Conservation (phyloP, 2,113 vertebrate genomes). For the Pluvianellus socialis region DNA sequence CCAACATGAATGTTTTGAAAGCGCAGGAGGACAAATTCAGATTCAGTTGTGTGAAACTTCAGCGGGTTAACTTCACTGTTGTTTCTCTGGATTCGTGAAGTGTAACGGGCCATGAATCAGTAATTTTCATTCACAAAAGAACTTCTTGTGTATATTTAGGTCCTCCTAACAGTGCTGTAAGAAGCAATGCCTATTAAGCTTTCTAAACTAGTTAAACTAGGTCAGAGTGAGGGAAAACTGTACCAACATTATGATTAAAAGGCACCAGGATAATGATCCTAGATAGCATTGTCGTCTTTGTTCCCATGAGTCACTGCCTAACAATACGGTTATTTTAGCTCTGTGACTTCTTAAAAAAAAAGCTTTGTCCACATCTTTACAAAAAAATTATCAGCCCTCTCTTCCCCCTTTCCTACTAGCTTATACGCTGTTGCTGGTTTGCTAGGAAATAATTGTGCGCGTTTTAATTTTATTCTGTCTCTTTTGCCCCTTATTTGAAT, state of each 20-base stretch:
- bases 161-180: constrained; percentile 32
- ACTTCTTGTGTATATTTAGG: constrained; percentile 60
- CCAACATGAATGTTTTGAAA: not conserved
- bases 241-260: constrained; percentile 72
- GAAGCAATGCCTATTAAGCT: constrained; percentile 67
- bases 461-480: constrained; percentile 25
- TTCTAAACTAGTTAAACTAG: constrained; percentile 65
- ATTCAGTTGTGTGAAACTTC: constrained; percentile 20
- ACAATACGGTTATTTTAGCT: constrained; percentile 76
- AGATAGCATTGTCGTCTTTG: constrained; percentile 62
- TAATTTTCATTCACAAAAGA: constrained; percentile 67
- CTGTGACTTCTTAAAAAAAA: constrained; percentile 54
- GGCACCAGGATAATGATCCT: constrained; percentile 52
- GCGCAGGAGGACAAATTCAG: not conserved
- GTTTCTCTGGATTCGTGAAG: constrained; percentile 40
- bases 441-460: not conserved
- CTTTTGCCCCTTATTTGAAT: constrained; percentile 63
- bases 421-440: not conserved
- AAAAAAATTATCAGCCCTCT: not conserved
- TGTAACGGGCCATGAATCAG: constrained; percentile 61
- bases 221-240: constrained; percentile 63
- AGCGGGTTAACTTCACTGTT: constrained; percentile 20
- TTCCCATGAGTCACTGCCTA: constrained; percentile 70
- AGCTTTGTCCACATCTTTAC: constrained; percentile 1
- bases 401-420: not conserved